A percentile compares a stretch with the other conserved stretches of the same genome.
Conservation (phyloP, 2,113 vertebrate genomes). For the Aspidoscelis tigris region DNA sequence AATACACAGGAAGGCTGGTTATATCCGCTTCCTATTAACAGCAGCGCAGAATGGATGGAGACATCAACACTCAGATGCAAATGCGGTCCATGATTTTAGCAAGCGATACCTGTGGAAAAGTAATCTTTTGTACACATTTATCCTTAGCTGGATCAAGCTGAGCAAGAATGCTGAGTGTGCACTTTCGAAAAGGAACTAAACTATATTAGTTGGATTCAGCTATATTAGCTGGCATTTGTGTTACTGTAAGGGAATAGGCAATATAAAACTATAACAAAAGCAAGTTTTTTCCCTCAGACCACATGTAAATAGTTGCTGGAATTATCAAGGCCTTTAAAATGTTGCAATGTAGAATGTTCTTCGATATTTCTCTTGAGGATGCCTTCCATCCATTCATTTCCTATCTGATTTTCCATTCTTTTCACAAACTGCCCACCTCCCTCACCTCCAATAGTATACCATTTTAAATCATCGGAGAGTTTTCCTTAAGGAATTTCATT, state of each 20-base stretch:
- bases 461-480: background rate
- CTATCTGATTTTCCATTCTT: background rate
- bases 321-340: background rate
- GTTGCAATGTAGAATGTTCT: background rate
- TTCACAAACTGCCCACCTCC: background rate
- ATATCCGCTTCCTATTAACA: background rate
- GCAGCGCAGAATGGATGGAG: background rate
- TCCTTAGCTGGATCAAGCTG: background rate
- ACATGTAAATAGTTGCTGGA: background rate
- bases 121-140: background rate
- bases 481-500: background rate
- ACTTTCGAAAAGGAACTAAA: background rate
- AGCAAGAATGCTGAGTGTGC: background rate
- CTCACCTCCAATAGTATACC: background rate
- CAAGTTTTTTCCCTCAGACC: background rate
- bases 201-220: background rate
- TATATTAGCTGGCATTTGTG: too few relatives aligned
- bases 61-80: background rate
- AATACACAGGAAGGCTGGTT: too few relatives aligned
- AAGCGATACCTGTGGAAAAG: background rate
- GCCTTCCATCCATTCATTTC: too few relatives aligned
- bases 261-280: background rate
- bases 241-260: background rate
- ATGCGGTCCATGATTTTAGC: background rate
- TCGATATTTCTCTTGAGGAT: background rate